These are phyloP conservation scores for Oscheius myriophilus DNA, from an alignment of 2,888 invertebrate genomes.

Conservation along the genomic window DNA sequence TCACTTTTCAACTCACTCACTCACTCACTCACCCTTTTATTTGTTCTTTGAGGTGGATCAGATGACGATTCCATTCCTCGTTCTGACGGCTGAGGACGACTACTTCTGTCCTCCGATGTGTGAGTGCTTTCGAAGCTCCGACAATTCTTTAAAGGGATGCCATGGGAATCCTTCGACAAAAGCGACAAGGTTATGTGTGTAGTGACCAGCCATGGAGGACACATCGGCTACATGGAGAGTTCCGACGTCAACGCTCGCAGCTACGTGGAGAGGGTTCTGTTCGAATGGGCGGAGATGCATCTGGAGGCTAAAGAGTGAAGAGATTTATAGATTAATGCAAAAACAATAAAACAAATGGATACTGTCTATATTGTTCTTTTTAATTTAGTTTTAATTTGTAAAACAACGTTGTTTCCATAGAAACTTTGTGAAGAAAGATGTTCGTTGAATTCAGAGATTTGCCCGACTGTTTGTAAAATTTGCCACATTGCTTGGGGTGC, in stretches of 20 bases:
- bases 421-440: too few relatives aligned
- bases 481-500: too few relatives aligned
- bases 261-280: constrained; percentile 55
- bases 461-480: too few relatives aligned
- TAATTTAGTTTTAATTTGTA: too few relatives aligned
- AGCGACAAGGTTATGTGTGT: constrained; percentile 72
- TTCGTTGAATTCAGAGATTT: too few relatives aligned
- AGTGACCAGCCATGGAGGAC: constrained; percentile 73
- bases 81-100: constrained; percentile 87
- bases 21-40: too few relatives aligned
- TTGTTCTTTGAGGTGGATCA: too few relatives aligned
- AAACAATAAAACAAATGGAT: too few relatives aligned
- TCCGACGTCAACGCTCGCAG: constrained; percentile 67
- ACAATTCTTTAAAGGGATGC: constrained; percentile 63
- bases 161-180: constrained; percentile 69
- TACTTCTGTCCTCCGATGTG: constrained; percentile 81
- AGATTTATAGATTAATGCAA: too few relatives aligned
- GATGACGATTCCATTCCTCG: constrained; percentile 82
- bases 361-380: too few relatives aligned
- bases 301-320: constrained; percentile 34
- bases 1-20: too few relatives aligned
- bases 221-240: constrained; percentile 73
- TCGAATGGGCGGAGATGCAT: constrained; percentile 49
- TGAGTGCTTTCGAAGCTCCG: constrained; percentile 15
- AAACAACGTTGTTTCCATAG: too few relatives aligned